Evolutionary conservation across 1,140 invertebrate genomes (phyloP).

Genomic region (Thereuonema tuberculata): DNA sequence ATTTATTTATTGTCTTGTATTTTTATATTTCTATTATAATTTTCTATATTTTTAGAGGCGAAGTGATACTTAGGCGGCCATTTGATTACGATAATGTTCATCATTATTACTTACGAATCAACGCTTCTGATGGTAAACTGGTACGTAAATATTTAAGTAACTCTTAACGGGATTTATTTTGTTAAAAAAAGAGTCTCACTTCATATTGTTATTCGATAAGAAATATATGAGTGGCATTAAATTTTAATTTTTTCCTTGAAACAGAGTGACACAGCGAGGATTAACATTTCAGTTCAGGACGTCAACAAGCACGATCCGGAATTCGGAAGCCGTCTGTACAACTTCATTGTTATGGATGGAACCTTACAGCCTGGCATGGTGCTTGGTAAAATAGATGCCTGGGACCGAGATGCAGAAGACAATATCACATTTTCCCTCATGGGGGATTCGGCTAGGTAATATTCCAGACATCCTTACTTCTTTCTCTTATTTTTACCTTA

Average conservation of each 20-base stretch:
- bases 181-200: too few relatives aligned
- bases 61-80: constrained; percentile 55
- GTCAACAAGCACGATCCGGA: constrained; percentile 81
- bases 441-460: constrained; percentile 52
- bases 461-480: too few relatives aligned
- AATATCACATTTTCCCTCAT: constrained; percentile 48
- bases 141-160: too few relatives aligned
- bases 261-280: constrained; percentile 57
- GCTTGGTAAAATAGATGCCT: constrained; percentile 54
- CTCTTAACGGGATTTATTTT: too few relatives aligned
- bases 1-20: too few relatives aligned
- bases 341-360: constrained; percentile 49
- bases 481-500: too few relatives aligned
- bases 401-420: constrained; percentile 65
- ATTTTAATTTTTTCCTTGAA: constrained; percentile 25
- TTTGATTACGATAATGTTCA: constrained; percentile 65
- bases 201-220: not conserved
- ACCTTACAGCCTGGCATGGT: constrained; percentile 22
- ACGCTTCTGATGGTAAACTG: constrained; percentile 63
- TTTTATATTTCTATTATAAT: too few relatives aligned
- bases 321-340: constrained; percentile 72
- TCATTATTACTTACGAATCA: constrained; percentile 57
- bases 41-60: constrained; percentile 36
- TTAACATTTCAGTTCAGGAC: constrained; percentile 67
- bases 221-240: not conserved